Evolutionary conservation across 2,888 invertebrate species (phyloP), one percentile per base, ranked within the genome.

Genomic region (Ormia ochracea): DNA sequence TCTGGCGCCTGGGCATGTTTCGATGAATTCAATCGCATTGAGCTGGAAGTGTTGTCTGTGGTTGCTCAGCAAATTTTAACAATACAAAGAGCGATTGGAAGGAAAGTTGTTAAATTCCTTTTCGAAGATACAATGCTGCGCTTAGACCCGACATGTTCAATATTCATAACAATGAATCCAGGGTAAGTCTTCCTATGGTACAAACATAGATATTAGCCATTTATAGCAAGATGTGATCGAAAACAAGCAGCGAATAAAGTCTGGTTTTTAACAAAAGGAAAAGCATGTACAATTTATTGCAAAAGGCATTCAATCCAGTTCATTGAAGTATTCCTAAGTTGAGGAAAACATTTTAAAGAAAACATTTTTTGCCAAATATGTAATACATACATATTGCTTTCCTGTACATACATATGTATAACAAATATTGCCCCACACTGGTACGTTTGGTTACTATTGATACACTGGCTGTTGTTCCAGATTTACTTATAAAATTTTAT

Each of bases 141-240:
- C 84, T 91, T 98, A 82, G 95, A 97, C 91, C 95, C 96, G 0
- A 95, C 96, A 21, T 98, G 97, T 88, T 94, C 94, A 58, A 94
- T 96, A 79, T 97, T 97, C 88, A 97, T 98, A 84, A 98, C 98
- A 19, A 97, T 97, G 97, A 97, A 97, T 90, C 96, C 96, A 76
- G 96, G 96, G 92, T 94, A 90, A 90, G 90, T 86, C 78, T 50
- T 52, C 21, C 41, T 38, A 50, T 31, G 9, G 14, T 17, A 5
- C 3, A 28, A 10, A 2, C 1, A 12, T 12, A 12, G 28, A 28
- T 28, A 4, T 28, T 4, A 4, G 28, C 28, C 6, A 14, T n/a
- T 4, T 12, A 21, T n/a, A 33, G 12, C 21, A 54, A 6, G 21
- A 54, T 21, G n/a, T 6, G 4, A n/a, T 17, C 28, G 9, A 21